phyloP scores from a whole-genome alignment of 2,113 vertebrate genomes.

The Rhinogobius similis region DNA sequence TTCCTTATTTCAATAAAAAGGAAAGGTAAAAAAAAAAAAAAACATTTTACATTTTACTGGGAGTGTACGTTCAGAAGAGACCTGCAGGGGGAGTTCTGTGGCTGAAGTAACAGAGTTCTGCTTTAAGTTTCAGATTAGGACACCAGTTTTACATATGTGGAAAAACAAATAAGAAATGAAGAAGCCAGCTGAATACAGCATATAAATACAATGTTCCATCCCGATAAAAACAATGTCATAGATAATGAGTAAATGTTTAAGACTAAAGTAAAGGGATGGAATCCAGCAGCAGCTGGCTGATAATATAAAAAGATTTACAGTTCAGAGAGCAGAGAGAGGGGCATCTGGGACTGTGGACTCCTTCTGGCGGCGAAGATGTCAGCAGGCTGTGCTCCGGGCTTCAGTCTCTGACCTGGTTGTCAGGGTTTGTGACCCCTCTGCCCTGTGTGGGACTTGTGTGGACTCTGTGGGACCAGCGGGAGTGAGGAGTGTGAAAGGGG shows the following conservation, averaged over 20 bases:
- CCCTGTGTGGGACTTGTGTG: constrained; percentile 8
- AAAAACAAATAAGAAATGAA: neutral
- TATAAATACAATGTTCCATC: no score
- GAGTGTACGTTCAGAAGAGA: no score
- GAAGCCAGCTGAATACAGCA: no score
- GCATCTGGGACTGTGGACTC: constrained; percentile 31
- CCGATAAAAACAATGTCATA: no score
- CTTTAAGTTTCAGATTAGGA: no score
- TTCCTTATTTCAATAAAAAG: no score
- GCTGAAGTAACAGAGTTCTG: no score
- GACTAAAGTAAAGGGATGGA: constrained; percentile 13
- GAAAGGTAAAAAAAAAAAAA: no score
- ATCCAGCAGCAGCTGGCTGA: constrained; percentile 10
- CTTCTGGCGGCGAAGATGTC: constrained; percentile 65
- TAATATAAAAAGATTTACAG: constrained; percentile 17
- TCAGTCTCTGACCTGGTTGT: constrained; percentile 45
- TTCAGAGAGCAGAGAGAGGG: constrained; percentile 3
- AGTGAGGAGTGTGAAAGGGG: constrained; percentile 26
- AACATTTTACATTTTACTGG: no score
- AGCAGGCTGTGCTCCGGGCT: constrained; percentile 32
- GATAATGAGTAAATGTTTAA: constrained; percentile 10
- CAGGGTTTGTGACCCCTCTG: constrained; percentile 37
- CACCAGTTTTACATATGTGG: neutral
- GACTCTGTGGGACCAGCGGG: constrained; percentile 3
- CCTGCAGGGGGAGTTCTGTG: no score